These are phyloP conservation scores for Morpho deidamia DNA, from an alignment of 2,888 invertebrate genomes.

Conservation along the genomic window DNA sequence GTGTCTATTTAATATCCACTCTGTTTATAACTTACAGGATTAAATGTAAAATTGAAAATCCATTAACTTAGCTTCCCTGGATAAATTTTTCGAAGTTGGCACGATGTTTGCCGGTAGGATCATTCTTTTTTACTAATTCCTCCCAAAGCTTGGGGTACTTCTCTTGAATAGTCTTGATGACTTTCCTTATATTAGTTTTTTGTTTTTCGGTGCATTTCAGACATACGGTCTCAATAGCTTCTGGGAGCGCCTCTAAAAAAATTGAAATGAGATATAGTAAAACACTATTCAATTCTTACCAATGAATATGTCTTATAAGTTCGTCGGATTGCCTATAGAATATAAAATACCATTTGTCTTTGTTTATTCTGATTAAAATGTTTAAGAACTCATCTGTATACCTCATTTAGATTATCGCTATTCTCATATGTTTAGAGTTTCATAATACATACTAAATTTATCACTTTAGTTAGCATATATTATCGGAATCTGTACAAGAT, in stretches of 20 bases:
- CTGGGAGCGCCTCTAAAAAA: slow-evolving; percentile 81
- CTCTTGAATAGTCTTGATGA: slow-evolving; percentile 82
- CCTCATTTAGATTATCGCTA: no score
- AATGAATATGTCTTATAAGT: no score
- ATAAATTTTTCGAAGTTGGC: slow-evolving; percentile 79
- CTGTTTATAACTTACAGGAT: not conserved
- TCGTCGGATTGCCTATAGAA: no score
- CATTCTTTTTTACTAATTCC: slow-evolving; percentile 83
- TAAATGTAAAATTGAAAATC: not conserved
- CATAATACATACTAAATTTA: no score
- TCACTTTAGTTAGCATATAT: no score
- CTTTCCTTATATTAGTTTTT: slow-evolving; percentile 77
- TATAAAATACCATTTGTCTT: no score
- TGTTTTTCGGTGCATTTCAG: slow-evolving; percentile 84
- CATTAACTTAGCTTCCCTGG: slow-evolving; percentile 41
- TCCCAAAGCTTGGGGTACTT: slow-evolving; percentile 83
- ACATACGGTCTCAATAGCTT: slow-evolving; percentile 83
- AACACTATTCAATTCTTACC: no score
- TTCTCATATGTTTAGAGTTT: no score
- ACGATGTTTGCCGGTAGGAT: slow-evolving; percentile 81
- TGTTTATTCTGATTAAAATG: no score
- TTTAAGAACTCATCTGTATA: no score
- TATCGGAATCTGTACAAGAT: no score
- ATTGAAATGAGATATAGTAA: not conserved
- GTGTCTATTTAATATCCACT: no score